Conservation (phyloP, 2,113 vertebrate genomes). For the Anguilla japonica region DNA sequence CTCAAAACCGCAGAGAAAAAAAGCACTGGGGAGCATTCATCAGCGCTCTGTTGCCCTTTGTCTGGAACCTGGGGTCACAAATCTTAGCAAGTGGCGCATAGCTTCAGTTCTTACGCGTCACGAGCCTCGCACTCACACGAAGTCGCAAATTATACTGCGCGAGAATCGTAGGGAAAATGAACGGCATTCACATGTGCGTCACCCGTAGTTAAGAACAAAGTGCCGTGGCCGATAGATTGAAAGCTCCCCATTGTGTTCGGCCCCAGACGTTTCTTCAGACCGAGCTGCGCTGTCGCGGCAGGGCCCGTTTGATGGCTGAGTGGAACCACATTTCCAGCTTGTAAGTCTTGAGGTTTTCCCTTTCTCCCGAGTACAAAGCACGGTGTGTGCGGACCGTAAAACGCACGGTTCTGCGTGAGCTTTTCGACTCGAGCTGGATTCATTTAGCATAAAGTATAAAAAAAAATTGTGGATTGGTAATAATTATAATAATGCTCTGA, state of each 20-base stretch:
- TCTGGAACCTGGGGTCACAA: not conserved
- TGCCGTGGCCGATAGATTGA: not conserved
- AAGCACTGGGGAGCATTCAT: not conserved
- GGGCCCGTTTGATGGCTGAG: slow-evolving; percentile 4
- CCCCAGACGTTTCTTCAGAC: not conserved
- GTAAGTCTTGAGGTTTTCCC: not conserved
- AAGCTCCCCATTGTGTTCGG: not conserved
- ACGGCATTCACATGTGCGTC: not conserved
- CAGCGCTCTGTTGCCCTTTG: not conserved
- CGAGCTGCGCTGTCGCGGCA: not conserved
- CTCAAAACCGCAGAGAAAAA: not conserved
- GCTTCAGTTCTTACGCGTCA: not conserved
- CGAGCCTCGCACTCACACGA: not conserved
- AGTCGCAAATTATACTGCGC: not conserved
- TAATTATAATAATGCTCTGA: not conserved
- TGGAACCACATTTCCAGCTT: slow-evolving; percentile 6
- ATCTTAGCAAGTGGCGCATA: not conserved
- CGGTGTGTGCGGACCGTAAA: not conserved
- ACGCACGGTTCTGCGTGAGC: not conserved
- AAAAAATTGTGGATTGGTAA: no score
- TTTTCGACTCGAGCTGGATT: not conserved
- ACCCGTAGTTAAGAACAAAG: not conserved
- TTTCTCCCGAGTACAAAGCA: not conserved
- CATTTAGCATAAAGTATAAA: no score
- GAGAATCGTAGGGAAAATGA: not conserved